These are phyloP conservation scores for Scatophagus argus DNA, from an alignment of 2,113 vertebrate genomes.

Conservation along the genomic window DNA sequence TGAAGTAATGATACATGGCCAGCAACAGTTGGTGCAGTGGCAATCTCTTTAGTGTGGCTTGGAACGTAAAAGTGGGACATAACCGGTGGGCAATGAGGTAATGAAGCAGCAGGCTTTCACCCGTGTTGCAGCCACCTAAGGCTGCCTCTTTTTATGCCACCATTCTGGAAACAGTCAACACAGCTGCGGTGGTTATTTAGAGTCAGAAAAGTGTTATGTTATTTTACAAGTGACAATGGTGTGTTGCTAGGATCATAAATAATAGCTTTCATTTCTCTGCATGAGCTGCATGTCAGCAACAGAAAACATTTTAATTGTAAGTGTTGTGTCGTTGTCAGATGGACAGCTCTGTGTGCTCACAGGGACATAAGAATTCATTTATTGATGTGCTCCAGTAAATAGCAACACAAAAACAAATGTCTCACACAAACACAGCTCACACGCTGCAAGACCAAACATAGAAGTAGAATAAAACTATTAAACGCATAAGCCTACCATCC, in stretches of 20 bases:
- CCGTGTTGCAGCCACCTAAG: slow-evolving; percentile 31
- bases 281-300: not conserved
- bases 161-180: slow-evolving; percentile 3
- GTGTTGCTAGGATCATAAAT: not conserved
- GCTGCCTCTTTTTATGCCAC: slow-evolving; percentile 1
- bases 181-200: slow-evolving; percentile 14
- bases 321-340: not conserved
- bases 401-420: not conserved
- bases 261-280: not conserved
- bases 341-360: not conserved
- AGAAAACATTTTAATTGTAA: not conserved
- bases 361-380: not conserved
- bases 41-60: slow-evolving; percentile 24
- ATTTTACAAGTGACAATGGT: not conserved
- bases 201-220: not conserved
- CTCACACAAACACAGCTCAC: not conserved
- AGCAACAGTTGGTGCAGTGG: slow-evolving; percentile 20
- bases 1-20: slow-evolving; percentile 36
- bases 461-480: too few species aligned
- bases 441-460: not conserved
- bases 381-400: not conserved
- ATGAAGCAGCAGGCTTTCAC: slow-evolving; percentile 37
- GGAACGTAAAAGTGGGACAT: slow-evolving; percentile 55
- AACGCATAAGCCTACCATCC: not conserved
- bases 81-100: slow-evolving; percentile 55